Evolutionary conservation across 2,113 vertebrate genomes (phyloP).

Genomic region (Gorsachius goisagi): DNA sequence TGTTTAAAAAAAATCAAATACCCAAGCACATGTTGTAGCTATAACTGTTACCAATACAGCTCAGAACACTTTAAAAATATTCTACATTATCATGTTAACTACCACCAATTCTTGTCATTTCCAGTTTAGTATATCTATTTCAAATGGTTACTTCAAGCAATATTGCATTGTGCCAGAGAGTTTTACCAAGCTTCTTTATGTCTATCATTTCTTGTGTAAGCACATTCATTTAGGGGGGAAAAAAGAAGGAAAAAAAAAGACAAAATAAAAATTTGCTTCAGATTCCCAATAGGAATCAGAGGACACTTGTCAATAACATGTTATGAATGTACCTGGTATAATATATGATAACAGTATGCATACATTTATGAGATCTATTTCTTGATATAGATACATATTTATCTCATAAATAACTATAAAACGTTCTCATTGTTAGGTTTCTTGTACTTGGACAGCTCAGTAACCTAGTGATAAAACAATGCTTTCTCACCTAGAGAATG

Average conservation of each 20-base stretch:
- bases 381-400: not conserved
- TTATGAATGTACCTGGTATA: not conserved
- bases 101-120: not conserved
- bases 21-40: not conserved
- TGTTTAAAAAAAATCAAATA: not conserved
- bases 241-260: not conserved
- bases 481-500: slow-evolving; percentile 8
- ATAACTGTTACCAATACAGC: not conserved
- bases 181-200: not conserved
- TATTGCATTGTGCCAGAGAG: not conserved
- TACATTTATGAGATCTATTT: not conserved
- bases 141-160: not conserved
- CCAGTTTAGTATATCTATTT: not conserved
- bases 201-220: not conserved
- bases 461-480: not conserved
- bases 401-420: not conserved
- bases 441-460: not conserved
- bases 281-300: not conserved
- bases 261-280: not conserved
- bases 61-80: not conserved
- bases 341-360: not conserved
- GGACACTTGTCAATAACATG: not conserved
- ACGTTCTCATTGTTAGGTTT: not conserved
- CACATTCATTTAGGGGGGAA: not conserved
- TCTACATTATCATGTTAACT: not conserved